A percentile compares a stretch with the other conserved stretches of the same genome.
phyloP scores from a whole-genome alignment of 1,140 invertebrate genomes.

The Brachionus angularis region DNA sequence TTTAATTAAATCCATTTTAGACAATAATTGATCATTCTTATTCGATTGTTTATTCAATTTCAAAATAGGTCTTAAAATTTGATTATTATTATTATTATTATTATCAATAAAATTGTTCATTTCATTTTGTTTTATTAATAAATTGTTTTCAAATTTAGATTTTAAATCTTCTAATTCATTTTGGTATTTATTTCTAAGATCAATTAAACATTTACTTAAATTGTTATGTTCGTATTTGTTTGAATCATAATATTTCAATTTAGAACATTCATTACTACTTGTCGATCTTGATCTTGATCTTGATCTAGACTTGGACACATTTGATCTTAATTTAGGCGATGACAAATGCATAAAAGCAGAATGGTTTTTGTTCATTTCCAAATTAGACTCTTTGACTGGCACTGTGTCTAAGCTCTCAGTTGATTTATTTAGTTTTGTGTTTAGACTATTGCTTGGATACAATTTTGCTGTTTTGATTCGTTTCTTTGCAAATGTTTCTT shows the following conservation, averaged over 20 bases:
- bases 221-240: neutral
- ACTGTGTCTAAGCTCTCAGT: neutral
- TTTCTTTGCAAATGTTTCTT: constrained; percentile 5
- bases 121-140: no score
- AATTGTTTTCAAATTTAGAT: no score
- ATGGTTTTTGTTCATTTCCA: neutral
- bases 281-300: constrained; percentile 6
- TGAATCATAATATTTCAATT: neutral
- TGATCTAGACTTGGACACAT: neutral
- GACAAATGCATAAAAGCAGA: constrained; percentile 2
- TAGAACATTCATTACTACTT: neutral
- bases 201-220: no score
- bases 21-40: neutral
- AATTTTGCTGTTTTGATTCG: constrained; percentile 12
- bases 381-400: neutral
- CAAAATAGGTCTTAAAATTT: constrained; percentile 18
- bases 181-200: no score
- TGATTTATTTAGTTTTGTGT: no score
- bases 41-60: neutral
- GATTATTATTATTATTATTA: no score
- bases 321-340: constrained; percentile 8
- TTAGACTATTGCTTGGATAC: neutral
- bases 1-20: neutral
- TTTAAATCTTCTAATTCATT: neutral
- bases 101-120: no score